phyloP scores from a whole-genome alignment of 2,888 invertebrate genomes.

The Strigamia transsilvanica region DNA sequence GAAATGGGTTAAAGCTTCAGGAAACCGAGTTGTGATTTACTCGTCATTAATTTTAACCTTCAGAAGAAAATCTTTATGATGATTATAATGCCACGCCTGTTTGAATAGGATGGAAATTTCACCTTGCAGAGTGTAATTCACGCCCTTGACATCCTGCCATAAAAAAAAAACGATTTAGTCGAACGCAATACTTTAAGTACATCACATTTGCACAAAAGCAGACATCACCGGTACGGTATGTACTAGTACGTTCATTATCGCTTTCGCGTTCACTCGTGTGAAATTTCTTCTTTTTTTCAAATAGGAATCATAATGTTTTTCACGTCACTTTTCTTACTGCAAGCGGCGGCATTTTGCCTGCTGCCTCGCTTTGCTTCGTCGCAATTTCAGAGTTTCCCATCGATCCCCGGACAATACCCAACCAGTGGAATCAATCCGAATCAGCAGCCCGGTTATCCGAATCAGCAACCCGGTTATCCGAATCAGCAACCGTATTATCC shows the following conservation, averaged over 20 bases:
- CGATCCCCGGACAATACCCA: background rate
- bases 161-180: background rate
- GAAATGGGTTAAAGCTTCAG: background rate
- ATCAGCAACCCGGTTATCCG: background rate
- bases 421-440: background rate
- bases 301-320: background rate
- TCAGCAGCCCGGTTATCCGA: background rate
- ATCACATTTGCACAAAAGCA: background rate
- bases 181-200: background rate
- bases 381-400: background rate
- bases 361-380: background rate
- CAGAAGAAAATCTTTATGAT: background rate
- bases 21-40: background rate
- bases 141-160: conserved; percentile 41
- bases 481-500: background rate
- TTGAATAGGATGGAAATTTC: background rate
- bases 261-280: no score
- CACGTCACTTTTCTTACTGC: background rate
- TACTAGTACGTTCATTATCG: no score
- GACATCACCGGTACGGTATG: background rate
- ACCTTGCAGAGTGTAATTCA: conserved; percentile 4
- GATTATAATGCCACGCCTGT: conserved; percentile 12
- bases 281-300: background rate
- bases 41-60: conserved; percentile 18
- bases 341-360: background rate